Evolutionary conservation across 1,140 invertebrate species (phyloP).

Genomic region (Tribolium castaneum): DNA sequence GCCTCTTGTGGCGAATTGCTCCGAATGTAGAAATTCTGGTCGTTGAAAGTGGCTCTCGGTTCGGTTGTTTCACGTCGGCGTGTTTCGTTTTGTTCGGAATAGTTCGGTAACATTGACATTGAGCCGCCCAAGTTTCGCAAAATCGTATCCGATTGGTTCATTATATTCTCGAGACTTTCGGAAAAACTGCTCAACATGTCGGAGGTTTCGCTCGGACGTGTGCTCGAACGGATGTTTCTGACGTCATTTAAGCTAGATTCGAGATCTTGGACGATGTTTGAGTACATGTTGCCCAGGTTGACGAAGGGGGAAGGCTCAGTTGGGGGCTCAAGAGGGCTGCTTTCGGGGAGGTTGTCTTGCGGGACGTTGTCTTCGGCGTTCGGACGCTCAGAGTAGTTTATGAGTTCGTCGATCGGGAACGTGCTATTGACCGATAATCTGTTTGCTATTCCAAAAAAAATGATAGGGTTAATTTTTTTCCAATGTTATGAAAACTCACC

Average conservation of each 20-base stretch:
- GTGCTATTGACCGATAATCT: not conserved
- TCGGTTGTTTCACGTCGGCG: conserved; percentile 2
- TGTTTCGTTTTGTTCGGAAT: conserved; percentile 22
- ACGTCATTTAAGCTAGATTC: conserved; percentile 60
- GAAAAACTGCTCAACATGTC: conserved; percentile 61
- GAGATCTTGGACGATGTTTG: conserved; percentile 61
- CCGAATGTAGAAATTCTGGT: conserved; percentile 56
- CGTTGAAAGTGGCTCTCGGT: conserved; percentile 47
- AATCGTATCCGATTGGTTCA: conserved; percentile 60
- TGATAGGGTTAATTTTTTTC: too few species aligned
- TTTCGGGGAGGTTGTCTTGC: not conserved
- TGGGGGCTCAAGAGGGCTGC: conserved; percentile 51
- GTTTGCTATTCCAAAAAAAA: not conserved
- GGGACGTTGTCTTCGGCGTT: conserved; percentile 51
- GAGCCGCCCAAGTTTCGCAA: conserved; percentile 58
- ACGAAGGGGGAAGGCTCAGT: conserved; percentile 5
- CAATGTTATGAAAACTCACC: not conserved
- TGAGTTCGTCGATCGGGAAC: conserved; percentile 58
- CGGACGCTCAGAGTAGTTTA: conserved; percentile 60
- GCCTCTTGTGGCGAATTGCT: conserved; percentile 45
- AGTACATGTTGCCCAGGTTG: conserved; percentile 58
- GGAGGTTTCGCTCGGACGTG: conserved; percentile 54
- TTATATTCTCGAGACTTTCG: conserved; percentile 60
- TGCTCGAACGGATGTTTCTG: conserved; percentile 53
- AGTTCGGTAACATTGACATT: conserved; percentile 54